phyloP scores from a whole-genome alignment of 2,888 invertebrate genomes.

The Caenorhabditis japonica region DNA sequence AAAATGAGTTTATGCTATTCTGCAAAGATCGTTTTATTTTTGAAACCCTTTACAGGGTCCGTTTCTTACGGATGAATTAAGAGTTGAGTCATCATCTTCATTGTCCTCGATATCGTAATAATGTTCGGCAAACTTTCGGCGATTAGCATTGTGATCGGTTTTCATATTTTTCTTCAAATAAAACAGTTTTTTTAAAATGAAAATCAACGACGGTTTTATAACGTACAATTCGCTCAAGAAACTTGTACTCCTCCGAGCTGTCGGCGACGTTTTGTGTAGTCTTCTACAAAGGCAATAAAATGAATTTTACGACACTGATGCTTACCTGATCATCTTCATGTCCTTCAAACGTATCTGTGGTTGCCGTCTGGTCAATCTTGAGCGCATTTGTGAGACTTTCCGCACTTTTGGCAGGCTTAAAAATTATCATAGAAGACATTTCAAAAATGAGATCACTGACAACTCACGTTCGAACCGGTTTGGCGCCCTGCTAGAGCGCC shows the following conservation, averaged over 20 bases:
- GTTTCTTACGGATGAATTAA: conserved; percentile 24
- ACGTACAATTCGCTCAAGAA: conserved; percentile 32
- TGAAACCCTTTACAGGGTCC: no score
- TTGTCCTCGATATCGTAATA: conserved; percentile 20
- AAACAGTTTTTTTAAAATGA: neutral
- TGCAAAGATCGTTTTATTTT: conserved; percentile 3
- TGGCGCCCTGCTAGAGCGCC: conserved; percentile 56
- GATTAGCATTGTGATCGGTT: conserved; percentile 27
- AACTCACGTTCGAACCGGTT: conserved; percentile 23
- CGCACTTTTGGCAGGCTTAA: conserved; percentile 42
- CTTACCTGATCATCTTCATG: conserved; percentile 28
- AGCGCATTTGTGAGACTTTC: conserved; percentile 44
- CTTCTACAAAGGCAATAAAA: conserved; percentile 39
- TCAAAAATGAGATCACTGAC: neutral
- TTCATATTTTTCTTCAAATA: conserved; percentile 23
- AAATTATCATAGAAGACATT: neutral
- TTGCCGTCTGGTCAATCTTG: conserved; percentile 4
- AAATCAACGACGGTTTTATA: neutral
- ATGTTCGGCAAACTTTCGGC: conserved; percentile 31
- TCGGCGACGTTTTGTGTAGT: conserved; percentile 36
- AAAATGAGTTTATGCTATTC: conserved; percentile 15
- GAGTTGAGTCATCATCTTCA: conserved; percentile 30
- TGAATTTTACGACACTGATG: conserved; percentile 22
- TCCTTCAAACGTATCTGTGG: conserved; percentile 8
- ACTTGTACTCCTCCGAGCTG: conserved; percentile 31